Percentiles rank a stretch among this genome's conserved stretches.
Conservation (phyloP, 2,113 vertebrate species). For the Polypterus bichir region DNA sequence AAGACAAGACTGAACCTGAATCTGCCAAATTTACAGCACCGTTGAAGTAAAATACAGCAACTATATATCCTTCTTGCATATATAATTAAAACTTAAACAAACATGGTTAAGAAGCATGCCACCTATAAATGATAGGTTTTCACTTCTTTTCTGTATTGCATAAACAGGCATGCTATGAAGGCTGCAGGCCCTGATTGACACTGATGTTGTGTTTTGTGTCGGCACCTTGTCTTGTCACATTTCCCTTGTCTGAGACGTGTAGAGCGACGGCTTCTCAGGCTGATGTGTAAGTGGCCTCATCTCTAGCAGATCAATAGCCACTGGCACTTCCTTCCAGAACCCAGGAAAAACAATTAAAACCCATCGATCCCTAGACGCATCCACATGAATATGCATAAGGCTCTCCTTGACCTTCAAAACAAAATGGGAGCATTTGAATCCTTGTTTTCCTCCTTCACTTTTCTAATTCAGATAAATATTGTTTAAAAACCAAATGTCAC, state of each 20-base stretch:
- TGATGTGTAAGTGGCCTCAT: slow-evolving; percentile 52
- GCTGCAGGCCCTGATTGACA: slow-evolving; percentile 28
- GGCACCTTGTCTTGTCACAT: slow-evolving; percentile 62
- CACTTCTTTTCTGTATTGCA: not conserved
- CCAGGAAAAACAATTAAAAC: slow-evolving; percentile 99
- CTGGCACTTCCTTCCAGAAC: slow-evolving; percentile 93
- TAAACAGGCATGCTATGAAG: not conserved
- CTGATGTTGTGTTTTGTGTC: slow-evolving; percentile 54
- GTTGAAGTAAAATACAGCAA: too few relatives aligned
- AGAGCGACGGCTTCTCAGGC: slow-evolving; percentile 45
- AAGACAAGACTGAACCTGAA: too few relatives aligned
- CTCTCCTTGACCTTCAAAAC: slow-evolving; percentile 97
- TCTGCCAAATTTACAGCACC: too few relatives aligned
- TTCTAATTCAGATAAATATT: too few relatives aligned
- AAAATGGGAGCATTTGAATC: slow-evolving; percentile 56
- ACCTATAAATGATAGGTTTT: too few relatives aligned
- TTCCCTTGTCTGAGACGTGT: slow-evolving; percentile 29
- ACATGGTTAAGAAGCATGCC: too few relatives aligned
- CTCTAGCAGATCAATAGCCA: slow-evolving; percentile 86
- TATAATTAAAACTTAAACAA: too few relatives aligned
- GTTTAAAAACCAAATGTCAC: too few relatives aligned
- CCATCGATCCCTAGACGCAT: slow-evolving; percentile 75
- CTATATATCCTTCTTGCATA: too few relatives aligned
- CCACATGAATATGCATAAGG: slow-evolving; percentile 97
- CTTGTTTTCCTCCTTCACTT: slow-evolving; percentile 47